Evolutionary conservation across 2,888 invertebrate genomes (phyloP), one percentile per base, ranked within the genome.

Genomic region (Aquatica leii): DNA sequence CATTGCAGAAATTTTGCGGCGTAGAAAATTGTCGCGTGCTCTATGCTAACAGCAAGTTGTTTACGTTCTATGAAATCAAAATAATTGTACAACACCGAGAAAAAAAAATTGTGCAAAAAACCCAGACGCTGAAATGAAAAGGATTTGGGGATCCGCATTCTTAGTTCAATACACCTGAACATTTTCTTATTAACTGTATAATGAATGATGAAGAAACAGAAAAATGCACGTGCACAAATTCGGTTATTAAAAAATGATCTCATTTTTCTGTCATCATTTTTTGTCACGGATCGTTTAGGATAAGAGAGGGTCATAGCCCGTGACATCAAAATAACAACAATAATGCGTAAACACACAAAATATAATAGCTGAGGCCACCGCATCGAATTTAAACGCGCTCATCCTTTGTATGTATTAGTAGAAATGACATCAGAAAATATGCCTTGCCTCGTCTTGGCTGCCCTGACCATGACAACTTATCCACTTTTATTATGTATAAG

Each of bases 191-290:
- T n/a, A n/a, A n/a, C n/a, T n/a, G n/a, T n/a, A n/a, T n/a, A n/a
- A n/a, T n/a, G n/a, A n/a, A n/a, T n/a, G n/a, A n/a, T n/a, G n/a
- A n/a, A n/a, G n/a, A n/a, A n/a, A n/a, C n/a, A n/a, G n/a, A n/a
- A n/a, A n/a, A n/a, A n/a, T n/a, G n/a, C 63, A 49, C 31, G 35
- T 48, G 54, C 12, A 53, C 34, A 54, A 64, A 52, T 64, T 60
- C 21, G 41, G 65, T 51, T 59, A 50, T 62, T 62, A 59, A 62
- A n/a, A 65, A 65, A 52, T 65, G 65, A 65, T 65, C 65, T 65
- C 65, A 65, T 62, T 59, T 65, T 65, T 59, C 65, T 59, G 65
- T 65, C 65, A 61, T 65, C 61, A 52, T 65, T 65, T 46, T 65
- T 65, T 57, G n/a, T n/a, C 49, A 54, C 49, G 57, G 54, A 59